Percentiles rank a stretch among this genome's conserved stretches.
Conservation (phyloP, 2,888 invertebrate genomes). For the Dimorphilus gyrociliatus region DNA sequence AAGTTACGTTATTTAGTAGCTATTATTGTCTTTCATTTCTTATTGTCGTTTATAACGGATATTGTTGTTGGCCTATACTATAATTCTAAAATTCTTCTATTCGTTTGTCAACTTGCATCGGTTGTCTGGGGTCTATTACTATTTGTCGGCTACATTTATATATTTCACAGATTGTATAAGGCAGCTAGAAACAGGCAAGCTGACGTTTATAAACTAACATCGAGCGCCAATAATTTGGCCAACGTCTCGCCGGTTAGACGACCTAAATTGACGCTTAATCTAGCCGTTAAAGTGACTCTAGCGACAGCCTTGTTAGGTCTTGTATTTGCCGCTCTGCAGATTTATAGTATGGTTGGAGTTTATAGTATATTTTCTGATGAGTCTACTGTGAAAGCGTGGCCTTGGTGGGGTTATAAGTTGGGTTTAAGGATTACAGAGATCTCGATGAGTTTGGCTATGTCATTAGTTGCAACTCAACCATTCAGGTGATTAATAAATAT, state of each 20-base stretch:
- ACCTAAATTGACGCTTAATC: slow-evolving; percentile 47
- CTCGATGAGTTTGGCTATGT: slow-evolving; percentile 60
- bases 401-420: slow-evolving; percentile 79
- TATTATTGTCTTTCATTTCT: slow-evolving; percentile 59
- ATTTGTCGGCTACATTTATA: slow-evolving; percentile 57
- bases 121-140: slow-evolving; percentile 66
- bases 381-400: slow-evolving; percentile 50
- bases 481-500: too few species aligned
- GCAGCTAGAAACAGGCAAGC: slow-evolving; percentile 27
- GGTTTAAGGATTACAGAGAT: slow-evolving; percentile 68
- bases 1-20: slow-evolving; percentile 60
- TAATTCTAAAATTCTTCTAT: slow-evolving; percentile 18
- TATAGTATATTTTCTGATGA: slow-evolving; percentile 31
- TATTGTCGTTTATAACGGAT: slow-evolving; percentile 64
- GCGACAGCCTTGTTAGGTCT: slow-evolving; percentile 69
- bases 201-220: too few species aligned
- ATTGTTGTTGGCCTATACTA: slow-evolving; percentile 39
- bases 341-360: slow-evolving; percentile 59
- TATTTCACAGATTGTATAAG: slow-evolving; percentile 25
- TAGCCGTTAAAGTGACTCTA: slow-evolving; percentile 74
- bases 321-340: slow-evolving; percentile 61
- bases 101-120: slow-evolving; percentile 57
- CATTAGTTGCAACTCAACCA: slow-evolving; percentile 64
- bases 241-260: slow-evolving; percentile 11
- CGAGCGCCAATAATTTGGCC: slow-evolving; percentile 21